These are phyloP conservation scores for Bovichtus diacanthus DNA, from an alignment of 2,797 vertebrate species.

Conservation along the genomic window DNA sequence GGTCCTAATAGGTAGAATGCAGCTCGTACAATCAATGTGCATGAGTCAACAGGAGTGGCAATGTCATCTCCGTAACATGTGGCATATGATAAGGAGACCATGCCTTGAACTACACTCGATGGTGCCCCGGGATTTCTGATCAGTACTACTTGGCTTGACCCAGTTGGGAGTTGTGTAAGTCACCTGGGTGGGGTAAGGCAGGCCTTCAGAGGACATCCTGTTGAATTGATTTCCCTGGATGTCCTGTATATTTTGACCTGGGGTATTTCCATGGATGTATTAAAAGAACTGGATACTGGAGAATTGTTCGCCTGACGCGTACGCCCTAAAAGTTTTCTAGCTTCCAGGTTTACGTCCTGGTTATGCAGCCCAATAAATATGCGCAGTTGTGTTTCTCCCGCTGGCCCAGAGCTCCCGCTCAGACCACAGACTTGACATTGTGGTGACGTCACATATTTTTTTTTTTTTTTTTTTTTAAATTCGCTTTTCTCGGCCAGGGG, in stretches of 20 bases:
- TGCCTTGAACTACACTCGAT: constrained; percentile 28
- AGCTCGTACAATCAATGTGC: constrained; percentile 43
- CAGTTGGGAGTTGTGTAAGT: neutral
- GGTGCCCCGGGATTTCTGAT: neutral
- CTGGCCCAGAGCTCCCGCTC: too few species aligned
- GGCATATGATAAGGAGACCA: constrained; percentile 30
- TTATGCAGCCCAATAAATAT: too few species aligned
- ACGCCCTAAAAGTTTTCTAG: too few species aligned
- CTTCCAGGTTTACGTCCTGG: too few species aligned
- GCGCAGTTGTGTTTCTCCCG: too few species aligned
- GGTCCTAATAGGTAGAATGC: constrained; percentile 48
- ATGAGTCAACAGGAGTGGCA: constrained; percentile 35
- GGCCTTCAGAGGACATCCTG: neutral
- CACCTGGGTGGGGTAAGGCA: neutral
- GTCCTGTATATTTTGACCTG: neutral
- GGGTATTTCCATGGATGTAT: too few species aligned
- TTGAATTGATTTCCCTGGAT: neutral
- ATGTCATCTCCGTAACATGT: constrained; percentile 38
- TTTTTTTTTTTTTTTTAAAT: too few species aligned
- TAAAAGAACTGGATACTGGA: too few species aligned
- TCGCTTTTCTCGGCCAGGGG: too few species aligned
- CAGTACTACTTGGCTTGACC: neutral
- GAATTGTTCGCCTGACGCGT: too few species aligned
- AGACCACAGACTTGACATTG: too few species aligned
- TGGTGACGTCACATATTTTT: too few species aligned